Base-by-base conservation (phyloP, 2,888 invertebrate species). In the Melanargia galathea region DNA sequence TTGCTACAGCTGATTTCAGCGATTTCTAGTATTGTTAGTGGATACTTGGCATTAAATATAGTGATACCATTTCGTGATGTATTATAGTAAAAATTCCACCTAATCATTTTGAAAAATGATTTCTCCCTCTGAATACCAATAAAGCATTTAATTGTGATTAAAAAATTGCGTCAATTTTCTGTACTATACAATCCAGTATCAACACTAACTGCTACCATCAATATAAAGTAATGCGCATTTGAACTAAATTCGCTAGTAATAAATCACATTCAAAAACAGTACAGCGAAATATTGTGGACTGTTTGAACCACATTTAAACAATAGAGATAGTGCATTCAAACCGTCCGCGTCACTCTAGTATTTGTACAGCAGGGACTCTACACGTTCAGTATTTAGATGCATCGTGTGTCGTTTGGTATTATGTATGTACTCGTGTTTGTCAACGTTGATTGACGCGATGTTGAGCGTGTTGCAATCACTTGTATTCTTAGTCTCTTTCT, bases 381-480 rank as follows among this genome's bases (percentile, higher is more conserved):
- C 33, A 33, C 10, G 18, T 52, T 52, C 33, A 35, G 20, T 49
- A 2, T 52, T 33, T 52, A 33, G 18, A 33, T 26, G 3, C 30
- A 10, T 7, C 13, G n/a, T 33, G 43, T 43, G 51, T 16, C 11
- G 33, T 33, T 33, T 20, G 10, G 8, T 18, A 35, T 33, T 52
- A 33, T 51, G 8, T 11, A 35, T 18, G 8, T 11, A 35, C 18
- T 35, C 35, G 51, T 52, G 35, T 52, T 33, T 51, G 18, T 35
- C 51, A 52, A 20, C 51, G 51, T 52, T 13, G 51, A 33, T 52
- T 52, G 51, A 52, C 18, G 51, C 33, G 33, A 52, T 20, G 13
- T 35, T 13, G 51, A 13, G 11, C 18, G 10, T 52, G 33, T 52
- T 52, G 8, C 20, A 20, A 33, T 20, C 8, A 2, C 18, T 18